Evolutionary conservation across 1,140 invertebrate genomes (phyloP), one percentile per base, ranked within the genome.

Genomic region (Aphaenogaster ashmeadi): DNA sequence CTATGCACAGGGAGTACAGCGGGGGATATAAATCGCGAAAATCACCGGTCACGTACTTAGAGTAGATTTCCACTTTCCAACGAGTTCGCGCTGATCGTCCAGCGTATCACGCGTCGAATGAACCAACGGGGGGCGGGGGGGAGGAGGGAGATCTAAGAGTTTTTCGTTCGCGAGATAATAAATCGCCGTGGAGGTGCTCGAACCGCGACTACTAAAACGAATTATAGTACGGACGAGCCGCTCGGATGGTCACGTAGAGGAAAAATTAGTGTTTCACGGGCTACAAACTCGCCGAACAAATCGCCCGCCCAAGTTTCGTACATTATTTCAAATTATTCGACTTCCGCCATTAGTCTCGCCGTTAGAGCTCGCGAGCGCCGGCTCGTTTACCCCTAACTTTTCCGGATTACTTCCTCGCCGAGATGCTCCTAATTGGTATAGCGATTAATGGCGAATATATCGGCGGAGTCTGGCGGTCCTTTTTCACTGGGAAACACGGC

Each of bases 311-410:
- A 84, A 84, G 80, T 84, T 84, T 84, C 80, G 80, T 74, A 50
- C 69, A 84, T 84, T 84, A 84, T 84, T 84, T 84, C 69, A 84
- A 84, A 84, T 84, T 75, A 84, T 84, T 84, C 80, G 69, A 84
- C 69, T 84, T 62, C 54, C 18, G 41, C 54, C 80, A 84, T 84
- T 84, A 84, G 69, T 84, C 69, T 84, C 44, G 67, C 69, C 27
- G 69, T 60, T 83, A 60, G 41, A 84, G 54, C 69, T 47, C 18
- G 52, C 80, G 80, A 72, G 67, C 69, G 18, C 54, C 80, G 54
- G 69, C 54, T 75, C 80, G 69, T 60, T 84, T 75, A 75, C 41
- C 54, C 50, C 69, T 75, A 84, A 84, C 80, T 84, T 84, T 74
- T 74, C 67, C 54, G 80, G 69, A 84, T 84, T 74, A 84, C 80